Evolutionary conservation across 2,888 invertebrate genomes (phyloP).

Genomic region (Polymixis lichenea): DNA sequence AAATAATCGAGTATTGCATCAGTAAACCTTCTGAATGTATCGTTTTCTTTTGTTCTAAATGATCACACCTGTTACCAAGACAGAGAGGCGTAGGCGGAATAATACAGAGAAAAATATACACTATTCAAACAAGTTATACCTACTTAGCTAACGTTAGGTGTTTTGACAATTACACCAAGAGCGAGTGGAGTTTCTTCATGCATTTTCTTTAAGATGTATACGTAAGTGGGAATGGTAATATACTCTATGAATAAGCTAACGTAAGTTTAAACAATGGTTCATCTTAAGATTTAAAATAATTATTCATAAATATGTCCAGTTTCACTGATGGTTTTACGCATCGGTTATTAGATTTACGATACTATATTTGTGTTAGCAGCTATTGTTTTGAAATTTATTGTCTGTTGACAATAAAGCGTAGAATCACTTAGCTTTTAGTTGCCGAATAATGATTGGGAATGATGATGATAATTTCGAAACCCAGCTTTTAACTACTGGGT

Average conservation of each 20-base stretch:
- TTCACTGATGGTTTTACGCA: background rate
- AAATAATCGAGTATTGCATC: background rate
- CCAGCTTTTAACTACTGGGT: conserved; percentile 1
- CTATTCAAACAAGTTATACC: conserved; percentile 61
- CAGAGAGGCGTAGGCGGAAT: conserved; percentile 61
- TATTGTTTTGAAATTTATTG: background rate
- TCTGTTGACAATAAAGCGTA: conserved; percentile 13
- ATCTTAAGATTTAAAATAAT: conserved; percentile 1
- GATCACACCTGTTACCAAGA: conserved; percentile 67
- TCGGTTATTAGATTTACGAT: background rate
- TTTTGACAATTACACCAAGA: conserved; percentile 49
- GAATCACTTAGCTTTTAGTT: conserved; percentile 17
- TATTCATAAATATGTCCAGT: conserved; percentile 1
- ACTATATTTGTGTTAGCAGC: background rate
- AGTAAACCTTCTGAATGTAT: conserved; percentile 31
- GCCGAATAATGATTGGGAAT: background rate
- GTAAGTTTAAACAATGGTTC: background rate
- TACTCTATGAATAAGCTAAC: background rate
- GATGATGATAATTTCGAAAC: conserved; percentile 17
- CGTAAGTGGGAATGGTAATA: conserved; percentile 14
- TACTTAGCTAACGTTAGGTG: conserved; percentile 56
- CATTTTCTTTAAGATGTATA: conserved; percentile 34
- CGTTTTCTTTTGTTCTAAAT: conserved; percentile 33
- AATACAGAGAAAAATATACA: conserved; percentile 62
- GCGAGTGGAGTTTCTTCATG: conserved; percentile 16